Evolutionary conservation across 2,888 invertebrate genomes (phyloP), one percentile per base, ranked within the genome.

Genomic region (Capitulum mitella): DNA sequence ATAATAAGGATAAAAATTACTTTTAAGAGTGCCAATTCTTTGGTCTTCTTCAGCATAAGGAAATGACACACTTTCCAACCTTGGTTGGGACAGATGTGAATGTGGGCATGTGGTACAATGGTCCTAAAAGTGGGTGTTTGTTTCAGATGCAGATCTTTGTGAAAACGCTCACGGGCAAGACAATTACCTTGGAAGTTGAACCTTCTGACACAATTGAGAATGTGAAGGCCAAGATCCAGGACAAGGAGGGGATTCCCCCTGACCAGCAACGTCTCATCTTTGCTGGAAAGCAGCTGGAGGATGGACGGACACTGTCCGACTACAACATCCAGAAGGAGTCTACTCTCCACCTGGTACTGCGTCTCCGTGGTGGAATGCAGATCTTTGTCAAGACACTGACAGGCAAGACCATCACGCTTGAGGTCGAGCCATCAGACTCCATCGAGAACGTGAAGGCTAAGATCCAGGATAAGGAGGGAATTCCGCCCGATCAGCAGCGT

Each of bases 261-360:
- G 87, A 89, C 83, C 89, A 89, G 83, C 89, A 89, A 83, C 84
- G 89, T 80, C 83, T 90, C 74, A 90, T 89, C 83, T 97, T 97
- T 86, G 95, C 95, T 83, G 97, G 97, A 79, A 97, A 96, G 86
- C 97, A 97, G 87, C 87, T 97, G 84, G 97, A 97, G 88, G 97
- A 97, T 90, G 97, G 95, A 5, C 91, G 95, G 78, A 96, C 96
- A 3, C 88, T 97, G 51, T 93, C 93, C 0, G 97, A 97, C 85
- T 96, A 96, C 87, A 96, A 96, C 86, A 96, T 97, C 85, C 95
- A 97, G 87, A 96, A 96, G 86, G 94, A 85, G 79, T 83, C 84
- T 12, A 61, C 61, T 12, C 61, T 61, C 14, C 61, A 61, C 32
- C 61, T 61, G 6, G 61, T 61, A 0, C 26, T 86, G 70, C 83